Percentiles rank a stretch among this genome's conserved stretches.
Conservation (phyloP, 2,888 invertebrate species). For the Empis stercorea region DNA sequence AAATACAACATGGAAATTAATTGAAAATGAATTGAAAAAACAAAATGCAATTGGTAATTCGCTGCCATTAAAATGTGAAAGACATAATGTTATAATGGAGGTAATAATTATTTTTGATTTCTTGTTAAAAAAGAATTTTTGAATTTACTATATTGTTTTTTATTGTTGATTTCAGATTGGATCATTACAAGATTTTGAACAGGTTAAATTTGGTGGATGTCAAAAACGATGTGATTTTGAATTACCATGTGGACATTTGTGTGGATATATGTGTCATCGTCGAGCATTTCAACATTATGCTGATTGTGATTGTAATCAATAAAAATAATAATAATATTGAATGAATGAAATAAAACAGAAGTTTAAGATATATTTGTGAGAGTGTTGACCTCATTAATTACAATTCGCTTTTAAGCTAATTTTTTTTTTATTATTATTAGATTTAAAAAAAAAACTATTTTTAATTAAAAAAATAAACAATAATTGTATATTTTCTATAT, state of each 20-base stretch:
- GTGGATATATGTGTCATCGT: constrained; percentile 8
- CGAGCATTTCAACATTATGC: constrained; percentile 5
- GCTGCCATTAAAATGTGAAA: constrained; percentile 29
- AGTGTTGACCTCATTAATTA: no score
- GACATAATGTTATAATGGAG: neutral
- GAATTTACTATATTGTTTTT: neutral
- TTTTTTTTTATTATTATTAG: no score
- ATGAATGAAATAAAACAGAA: neutral
- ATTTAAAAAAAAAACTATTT: no score
- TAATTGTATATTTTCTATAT: no score
- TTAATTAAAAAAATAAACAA: no score
- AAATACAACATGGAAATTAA: constrained; percentile 43
- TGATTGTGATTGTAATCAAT: constrained; percentile 5
- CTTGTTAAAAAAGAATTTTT: no score
- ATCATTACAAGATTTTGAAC: constrained; percentile 5
- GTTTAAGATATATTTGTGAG: no score
- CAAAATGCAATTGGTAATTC: constrained; percentile 41
- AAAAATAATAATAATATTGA: neutral
- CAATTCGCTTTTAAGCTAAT: no score
- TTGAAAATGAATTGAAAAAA: constrained; percentile 35
- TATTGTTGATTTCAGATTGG: constrained; percentile 5
- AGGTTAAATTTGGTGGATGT: constrained; percentile 9
- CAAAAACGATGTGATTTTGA: constrained; percentile 6
- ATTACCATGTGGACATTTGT: constrained; percentile 9
- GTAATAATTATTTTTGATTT: neutral